Percentiles rank a stretch among this genome's conserved stretches.
Evolutionary conservation across 2,113 vertebrate species (phyloP).

Genomic region (Oceanodroma tethys): DNA sequence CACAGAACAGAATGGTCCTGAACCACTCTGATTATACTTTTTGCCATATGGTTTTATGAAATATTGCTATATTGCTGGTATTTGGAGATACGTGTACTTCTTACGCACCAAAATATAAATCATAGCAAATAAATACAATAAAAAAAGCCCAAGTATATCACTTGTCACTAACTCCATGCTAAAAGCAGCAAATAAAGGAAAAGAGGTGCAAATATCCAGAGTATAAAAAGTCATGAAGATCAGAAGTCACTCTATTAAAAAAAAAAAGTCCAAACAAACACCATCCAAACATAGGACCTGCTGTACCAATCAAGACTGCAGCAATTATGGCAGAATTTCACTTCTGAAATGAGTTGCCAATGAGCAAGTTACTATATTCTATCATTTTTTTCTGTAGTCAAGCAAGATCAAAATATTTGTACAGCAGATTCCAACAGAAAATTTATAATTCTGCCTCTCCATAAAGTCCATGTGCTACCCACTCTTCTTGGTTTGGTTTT

Average conservation of each 20-base stretch:
- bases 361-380: background rate
- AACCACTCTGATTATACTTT: background rate
- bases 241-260: background rate
- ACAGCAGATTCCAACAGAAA: background rate
- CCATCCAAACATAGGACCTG: background rate
- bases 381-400: background rate
- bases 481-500: background rate
- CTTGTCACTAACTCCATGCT: background rate
- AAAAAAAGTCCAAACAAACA: background rate
- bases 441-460: background rate
- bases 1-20: background rate
- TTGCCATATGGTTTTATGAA: background rate
- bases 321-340: background rate
- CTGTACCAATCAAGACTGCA: background rate
- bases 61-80: background rate
- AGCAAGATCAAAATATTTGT: constrained; percentile 20
- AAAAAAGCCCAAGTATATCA: background rate
- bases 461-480: background rate
- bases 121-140: background rate
- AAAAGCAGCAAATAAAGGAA: background rate
- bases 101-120: background rate
- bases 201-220: background rate
- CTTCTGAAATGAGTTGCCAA: background rate
- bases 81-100: background rate
- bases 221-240: background rate